Base-by-base conservation (phyloP, 64 coral and sea anemone species). In the Dendronephthya gigantea region DNA sequence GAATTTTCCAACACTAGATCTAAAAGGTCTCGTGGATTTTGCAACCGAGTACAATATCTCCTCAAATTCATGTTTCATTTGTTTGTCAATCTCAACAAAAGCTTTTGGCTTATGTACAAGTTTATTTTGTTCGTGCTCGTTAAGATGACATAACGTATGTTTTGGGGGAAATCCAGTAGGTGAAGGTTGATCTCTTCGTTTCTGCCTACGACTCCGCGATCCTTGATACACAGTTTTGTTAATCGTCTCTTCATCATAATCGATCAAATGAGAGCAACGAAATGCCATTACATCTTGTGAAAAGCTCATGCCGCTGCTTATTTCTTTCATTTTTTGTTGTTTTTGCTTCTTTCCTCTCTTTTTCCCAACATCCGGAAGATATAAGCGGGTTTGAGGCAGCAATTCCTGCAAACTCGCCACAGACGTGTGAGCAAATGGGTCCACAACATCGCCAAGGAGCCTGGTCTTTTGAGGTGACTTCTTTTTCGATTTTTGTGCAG, bases 51-150 rank as follows among this genome's bases (percentile, higher is more conserved):
- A 79, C 72, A 79, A 79, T 17, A 79, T 34, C 2, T 79, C 72
- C 2, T 79, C 72, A 10, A 79, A 16, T 79, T 79, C 72, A 36
- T 35, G 72, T 34, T 79, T 79, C 72, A 79, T 79, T 79, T 79
- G 13, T 9, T 34, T 33, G 36, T 79, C 72, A 79, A 79, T 79
- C 1, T 79, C 32, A 34, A 15, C 15, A 7, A 79, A 79, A 33
- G 36, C 25, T 39, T 79, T 34, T 16, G 2, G 19, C 9, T 79
- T 13, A 34, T 15, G 16, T 35, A 16, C 72, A 36, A 16, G 32
- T 15, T 79, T 29, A 79, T 6, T 36, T 79, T 79, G 13, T 6
- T 35, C 9, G 11, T 33, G 72, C 2, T 39, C 32, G 17, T 35
- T 34, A 9, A 28, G 72, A 36, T 39, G 72, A 19, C 31, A 28